phyloP scores from a whole-genome alignment of 2,113 vertebrate species.

The Leptobrachium ailaonicum region DNA sequence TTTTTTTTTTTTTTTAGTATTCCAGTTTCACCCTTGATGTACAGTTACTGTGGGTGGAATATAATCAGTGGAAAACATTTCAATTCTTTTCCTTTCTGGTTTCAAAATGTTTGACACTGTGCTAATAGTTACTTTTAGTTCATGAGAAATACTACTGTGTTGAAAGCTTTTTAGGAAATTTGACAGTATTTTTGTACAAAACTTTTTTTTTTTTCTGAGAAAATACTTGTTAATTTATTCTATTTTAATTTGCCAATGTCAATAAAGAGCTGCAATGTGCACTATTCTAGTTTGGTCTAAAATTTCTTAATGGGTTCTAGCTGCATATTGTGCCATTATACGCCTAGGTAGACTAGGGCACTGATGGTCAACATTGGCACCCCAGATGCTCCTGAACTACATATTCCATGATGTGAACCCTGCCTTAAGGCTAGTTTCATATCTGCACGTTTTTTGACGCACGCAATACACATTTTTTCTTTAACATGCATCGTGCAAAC shows the following conservation, averaged over 20 bases:
- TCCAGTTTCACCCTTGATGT: constrained; percentile 66
- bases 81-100: constrained; percentile 68
- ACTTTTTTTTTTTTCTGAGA: constrained; percentile 85
- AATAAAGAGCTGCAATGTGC: constrained; percentile 85
- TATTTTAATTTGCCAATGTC: constrained; percentile 93
- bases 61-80: constrained; percentile 73
- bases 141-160: constrained; percentile 87
- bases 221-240: constrained; percentile 92
- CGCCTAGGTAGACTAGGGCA: too few relatives aligned
- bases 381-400: too few relatives aligned
- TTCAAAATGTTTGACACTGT: constrained; percentile 80
- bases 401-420: too few relatives aligned
- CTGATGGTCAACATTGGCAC: too few relatives aligned
- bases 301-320: constrained; percentile 23
- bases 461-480: too few relatives aligned
- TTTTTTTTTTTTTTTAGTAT: background rate
- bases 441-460: too few relatives aligned
- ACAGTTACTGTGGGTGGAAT: constrained; percentile 80
- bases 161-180: constrained; percentile 91
- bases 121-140: constrained; percentile 84
- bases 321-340: background rate
- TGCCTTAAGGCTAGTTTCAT: too few relatives aligned
- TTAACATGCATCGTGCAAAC: too few relatives aligned
- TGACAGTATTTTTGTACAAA: constrained; percentile 93
- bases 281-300: constrained; percentile 68